Conservation (phyloP, 2,888 invertebrate species). For the Brenthis hecate region DNA sequence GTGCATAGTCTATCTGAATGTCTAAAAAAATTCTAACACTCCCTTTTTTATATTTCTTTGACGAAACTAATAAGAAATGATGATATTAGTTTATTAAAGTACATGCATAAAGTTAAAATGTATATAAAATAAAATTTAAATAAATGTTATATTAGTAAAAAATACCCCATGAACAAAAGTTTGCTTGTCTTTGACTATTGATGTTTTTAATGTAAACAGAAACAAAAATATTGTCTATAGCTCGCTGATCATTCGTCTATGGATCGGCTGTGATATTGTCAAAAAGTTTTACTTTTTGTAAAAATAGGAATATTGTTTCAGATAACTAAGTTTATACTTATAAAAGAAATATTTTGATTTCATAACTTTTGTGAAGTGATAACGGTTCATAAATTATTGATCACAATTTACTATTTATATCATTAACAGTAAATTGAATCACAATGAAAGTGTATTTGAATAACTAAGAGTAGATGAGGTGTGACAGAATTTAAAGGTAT, state of each 20-base stretch:
- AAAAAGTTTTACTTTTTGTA: constrained; percentile 31
- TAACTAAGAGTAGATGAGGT: constrained; percentile 68
- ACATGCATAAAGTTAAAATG: no score
- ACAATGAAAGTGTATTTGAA: constrained; percentile 74
- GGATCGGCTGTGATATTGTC: constrained; percentile 29
- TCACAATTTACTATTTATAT: no score
- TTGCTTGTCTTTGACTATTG: not conserved
- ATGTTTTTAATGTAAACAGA: constrained; percentile 18
- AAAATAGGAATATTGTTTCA: constrained; percentile 28
- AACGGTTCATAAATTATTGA: constrained; percentile 17
- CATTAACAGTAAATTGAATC: constrained; percentile 59
- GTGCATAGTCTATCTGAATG: no score
- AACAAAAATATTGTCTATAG: constrained; percentile 22
- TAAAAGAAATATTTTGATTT: not conserved
- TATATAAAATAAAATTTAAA: no score
- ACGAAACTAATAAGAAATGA: no score
- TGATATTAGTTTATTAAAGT: no score
- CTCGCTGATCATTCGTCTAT: constrained; percentile 16
- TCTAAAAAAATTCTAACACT: no score
- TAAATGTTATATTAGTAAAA: no score
- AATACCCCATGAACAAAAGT: no score
- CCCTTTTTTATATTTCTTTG: no score
- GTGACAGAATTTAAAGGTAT: constrained; percentile 52
- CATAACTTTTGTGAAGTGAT: not conserved
- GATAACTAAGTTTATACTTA: not conserved